Conservation (phyloP, 1,140 invertebrate genomes). For the Saccostrea glomerata region DNA sequence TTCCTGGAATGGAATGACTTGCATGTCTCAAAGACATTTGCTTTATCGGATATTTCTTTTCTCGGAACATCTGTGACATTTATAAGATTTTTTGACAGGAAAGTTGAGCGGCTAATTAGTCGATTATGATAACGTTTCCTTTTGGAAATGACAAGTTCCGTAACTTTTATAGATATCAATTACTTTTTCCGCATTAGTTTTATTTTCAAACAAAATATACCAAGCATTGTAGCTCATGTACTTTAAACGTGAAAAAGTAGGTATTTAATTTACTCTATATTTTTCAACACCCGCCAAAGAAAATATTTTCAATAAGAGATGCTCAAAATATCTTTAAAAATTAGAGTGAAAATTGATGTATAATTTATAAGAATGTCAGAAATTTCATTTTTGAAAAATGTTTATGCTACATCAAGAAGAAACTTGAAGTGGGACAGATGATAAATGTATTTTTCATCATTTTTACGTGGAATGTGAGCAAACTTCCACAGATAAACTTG, state of each 20-base stretch:
- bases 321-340: conserved; percentile 3
- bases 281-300: neutral
- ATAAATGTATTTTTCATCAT: conserved; percentile 30
- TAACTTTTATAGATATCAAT: neutral
- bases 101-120: neutral
- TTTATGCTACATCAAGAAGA: neutral
- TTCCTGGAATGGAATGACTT: neutral
- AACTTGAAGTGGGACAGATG: neutral
- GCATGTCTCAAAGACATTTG: neutral
- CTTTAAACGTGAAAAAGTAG: neutral
- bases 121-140: neutral
- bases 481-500: conserved; percentile 23
- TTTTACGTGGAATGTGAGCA: conserved; percentile 17
- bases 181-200: neutral
- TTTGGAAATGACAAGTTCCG: conserved; percentile 17
- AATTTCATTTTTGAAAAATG: conserved; percentile 35
- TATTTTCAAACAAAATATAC: neutral
- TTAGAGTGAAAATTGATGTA: conserved; percentile 9
- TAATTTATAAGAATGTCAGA: conserved; percentile 22
- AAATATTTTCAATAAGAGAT: neutral
- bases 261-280: neutral
- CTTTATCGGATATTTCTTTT: neutral
- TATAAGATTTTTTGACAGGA: neutral
- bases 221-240: neutral
- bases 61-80: neutral